Conservation (phyloP, 2,797 vertebrate genomes). For the Coregonus sp. region DNA sequence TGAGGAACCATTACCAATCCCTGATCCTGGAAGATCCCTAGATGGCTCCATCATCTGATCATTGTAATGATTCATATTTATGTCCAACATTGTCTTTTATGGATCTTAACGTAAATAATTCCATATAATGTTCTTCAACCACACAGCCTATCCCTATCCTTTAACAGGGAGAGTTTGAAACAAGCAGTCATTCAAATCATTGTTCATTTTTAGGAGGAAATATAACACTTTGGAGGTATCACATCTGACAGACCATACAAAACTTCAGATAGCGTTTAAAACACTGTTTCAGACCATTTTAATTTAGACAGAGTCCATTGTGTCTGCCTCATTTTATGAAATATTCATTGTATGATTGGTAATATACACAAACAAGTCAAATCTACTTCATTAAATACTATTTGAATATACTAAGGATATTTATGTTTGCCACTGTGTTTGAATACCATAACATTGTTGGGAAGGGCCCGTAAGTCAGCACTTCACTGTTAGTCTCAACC, state of each 20-base stretch:
- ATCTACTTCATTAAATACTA: constrained; percentile 19
- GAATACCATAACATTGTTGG: constrained; percentile 50
- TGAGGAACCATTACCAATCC: constrained; percentile 71
- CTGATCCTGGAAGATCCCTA: constrained; percentile 34
- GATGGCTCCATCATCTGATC: constrained; percentile 60
- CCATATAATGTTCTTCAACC: constrained; percentile 31
- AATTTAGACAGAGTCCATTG: neutral
- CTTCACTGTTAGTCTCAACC: no score
- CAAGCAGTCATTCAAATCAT: no score
- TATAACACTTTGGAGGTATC: constrained; percentile 4
- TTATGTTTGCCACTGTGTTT: constrained; percentile 46
- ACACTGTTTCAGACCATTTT: neutral
- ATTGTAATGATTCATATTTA: constrained; percentile 64
- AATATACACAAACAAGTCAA: neutral
- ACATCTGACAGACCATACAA: constrained; percentile 19
- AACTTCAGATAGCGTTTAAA: neutral
- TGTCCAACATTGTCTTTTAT: constrained; percentile 57
- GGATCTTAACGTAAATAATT: constrained; percentile 44
- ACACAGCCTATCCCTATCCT: no score
- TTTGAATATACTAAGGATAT: constrained; percentile 46
- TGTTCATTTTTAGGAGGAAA: neutral
- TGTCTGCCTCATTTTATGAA: neutral
- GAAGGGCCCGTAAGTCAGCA: no score
- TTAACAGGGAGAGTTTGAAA: no score
- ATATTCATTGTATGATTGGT: neutral